Conservation (phyloP, 1,140 invertebrate genomes). For the Mizuhopecten yessoensis region DNA sequence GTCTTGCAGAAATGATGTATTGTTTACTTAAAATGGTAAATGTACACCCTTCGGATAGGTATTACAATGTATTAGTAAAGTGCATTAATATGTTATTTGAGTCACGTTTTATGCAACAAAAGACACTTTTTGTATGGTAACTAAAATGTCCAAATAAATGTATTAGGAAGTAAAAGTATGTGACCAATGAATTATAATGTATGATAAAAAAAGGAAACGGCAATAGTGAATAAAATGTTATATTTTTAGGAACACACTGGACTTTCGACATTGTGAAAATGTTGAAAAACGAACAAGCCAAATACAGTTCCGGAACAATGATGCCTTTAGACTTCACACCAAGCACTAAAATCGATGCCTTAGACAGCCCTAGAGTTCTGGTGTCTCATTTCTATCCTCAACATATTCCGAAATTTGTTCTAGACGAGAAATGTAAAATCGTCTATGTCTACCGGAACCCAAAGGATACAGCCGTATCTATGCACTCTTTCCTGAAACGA, state of each 20-base stretch:
- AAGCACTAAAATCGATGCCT: neutral
- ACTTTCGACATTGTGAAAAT: neutral
- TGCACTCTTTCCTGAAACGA: neutral
- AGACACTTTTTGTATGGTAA: too few species aligned
- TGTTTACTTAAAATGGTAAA: too few species aligned
- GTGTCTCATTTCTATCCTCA: neutral
- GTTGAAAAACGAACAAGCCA: neutral
- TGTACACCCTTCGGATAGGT: too few species aligned
- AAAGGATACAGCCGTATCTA: neutral
- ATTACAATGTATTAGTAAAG: too few species aligned
- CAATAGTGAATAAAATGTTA: too few species aligned
- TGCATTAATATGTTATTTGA: too few species aligned
- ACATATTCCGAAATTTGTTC: neutral
- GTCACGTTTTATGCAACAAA: too few species aligned
- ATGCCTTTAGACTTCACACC: neutral
- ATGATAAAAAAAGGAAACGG: too few species aligned
- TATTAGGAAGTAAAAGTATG: too few species aligned
- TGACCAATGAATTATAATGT: too few species aligned
- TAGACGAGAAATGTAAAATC: neutral
- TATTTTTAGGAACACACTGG: slow-evolving; percentile 15
- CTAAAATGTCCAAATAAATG: too few species aligned
- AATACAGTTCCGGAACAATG: neutral
- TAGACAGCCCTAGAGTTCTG: neutral
- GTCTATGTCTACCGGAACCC: neutral
- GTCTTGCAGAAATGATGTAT: too few species aligned